Evolutionary conservation across 2,113 vertebrate species (phyloP).

Genomic region (Taurulus bubalis): DNA sequence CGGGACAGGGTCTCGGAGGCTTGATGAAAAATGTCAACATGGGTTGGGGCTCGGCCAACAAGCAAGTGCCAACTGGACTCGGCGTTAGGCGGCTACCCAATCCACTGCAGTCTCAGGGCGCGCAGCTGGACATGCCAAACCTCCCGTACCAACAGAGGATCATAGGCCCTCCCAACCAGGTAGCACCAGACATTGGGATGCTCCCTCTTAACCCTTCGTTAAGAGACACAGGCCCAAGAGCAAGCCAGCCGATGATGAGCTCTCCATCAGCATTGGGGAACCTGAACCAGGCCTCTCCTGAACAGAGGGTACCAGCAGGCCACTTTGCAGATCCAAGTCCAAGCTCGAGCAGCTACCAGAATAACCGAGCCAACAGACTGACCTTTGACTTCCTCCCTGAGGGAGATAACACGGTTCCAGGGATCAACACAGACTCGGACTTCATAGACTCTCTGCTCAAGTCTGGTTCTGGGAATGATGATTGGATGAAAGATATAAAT

Average conservation of each 20-base stretch:
- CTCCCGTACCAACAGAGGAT: constrained; percentile 87
- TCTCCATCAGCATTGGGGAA: constrained; percentile 81
- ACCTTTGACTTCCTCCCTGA: constrained; percentile 96
- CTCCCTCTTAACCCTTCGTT: constrained; percentile 84
- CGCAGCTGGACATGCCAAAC: constrained; percentile 82
- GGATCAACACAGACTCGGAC: constrained; percentile 93
- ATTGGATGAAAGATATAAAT: constrained; percentile 99
- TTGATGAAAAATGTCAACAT: constrained; percentile 83
- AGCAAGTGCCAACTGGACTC: constrained; percentile 84
- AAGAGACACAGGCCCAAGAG: constrained; percentile 84
- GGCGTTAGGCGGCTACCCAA: constrained; percentile 81
- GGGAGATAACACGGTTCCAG: constrained; percentile 91
- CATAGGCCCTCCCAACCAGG: constrained; percentile 86
- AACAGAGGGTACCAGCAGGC: constrained; percentile 83
- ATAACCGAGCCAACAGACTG: constrained; percentile 85
- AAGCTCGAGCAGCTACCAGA: constrained; percentile 85
- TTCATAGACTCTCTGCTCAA: constrained; percentile 98
- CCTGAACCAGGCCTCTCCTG: constrained; percentile 86
- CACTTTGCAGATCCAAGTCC: constrained; percentile 84
- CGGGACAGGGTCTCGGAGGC: constrained; percentile 81
- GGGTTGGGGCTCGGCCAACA: constrained; percentile 88
- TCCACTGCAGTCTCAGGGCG: constrained; percentile 79
- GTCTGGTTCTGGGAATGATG: constrained; percentile 94
- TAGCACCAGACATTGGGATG: constrained; percentile 86
- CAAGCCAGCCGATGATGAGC: constrained; percentile 86